Evolutionary conservation across 2,113 vertebrate species (phyloP), one percentile per base, ranked within the genome.

Genomic region (Nerophis ophidion): DNA sequence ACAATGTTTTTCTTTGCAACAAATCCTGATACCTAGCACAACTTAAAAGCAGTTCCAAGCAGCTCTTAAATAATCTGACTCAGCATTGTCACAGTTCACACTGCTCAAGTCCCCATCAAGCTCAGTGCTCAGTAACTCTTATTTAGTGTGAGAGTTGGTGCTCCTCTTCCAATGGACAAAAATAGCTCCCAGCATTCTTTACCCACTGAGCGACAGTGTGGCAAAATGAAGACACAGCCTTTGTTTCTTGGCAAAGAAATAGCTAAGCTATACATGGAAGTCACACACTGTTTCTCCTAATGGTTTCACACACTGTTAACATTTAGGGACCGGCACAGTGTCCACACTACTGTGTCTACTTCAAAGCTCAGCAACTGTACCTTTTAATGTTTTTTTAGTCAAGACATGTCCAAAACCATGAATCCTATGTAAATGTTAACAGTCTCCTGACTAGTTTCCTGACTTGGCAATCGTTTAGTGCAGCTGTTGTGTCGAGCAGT

Each of bases 401-500:
- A 68, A 6, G 49, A 2, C 49, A 55, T 47, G 47, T 65, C 57
- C 16, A 48, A 60, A 33, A 63, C 69, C 40, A 45, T 48, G 63
- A 4, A 34, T 17, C 12, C 47, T 45, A 33, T 51, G 9, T 10
- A 62, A 59, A 56, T 58, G n/a, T 47, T 17, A 60, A 35, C 46
- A 47, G n/a, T 38, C 12, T 60, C 15, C 15, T 46, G 26, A 55
- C 60, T 3, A 1, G 9, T 48, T 42, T 42, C 10, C 8, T 57
- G 7, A 60, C 71, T 72, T 68, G 56, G 44, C 53, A 63, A 33
- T 35, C 51, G 9, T 57, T 34, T 47, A n/a, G 42, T 36, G 11
- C 15, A 54, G 16, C 17, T 73, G 49, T 53, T 50, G 61, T 65
- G 52, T 52, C 51, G 58, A 57, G 49, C 54, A 12, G 68, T 63